Percentiles rank a stretch among this genome's conserved stretches.
phyloP scores from a whole-genome alignment of 2,797 vertebrate genomes.

The Pseudochirops cupreus region DNA sequence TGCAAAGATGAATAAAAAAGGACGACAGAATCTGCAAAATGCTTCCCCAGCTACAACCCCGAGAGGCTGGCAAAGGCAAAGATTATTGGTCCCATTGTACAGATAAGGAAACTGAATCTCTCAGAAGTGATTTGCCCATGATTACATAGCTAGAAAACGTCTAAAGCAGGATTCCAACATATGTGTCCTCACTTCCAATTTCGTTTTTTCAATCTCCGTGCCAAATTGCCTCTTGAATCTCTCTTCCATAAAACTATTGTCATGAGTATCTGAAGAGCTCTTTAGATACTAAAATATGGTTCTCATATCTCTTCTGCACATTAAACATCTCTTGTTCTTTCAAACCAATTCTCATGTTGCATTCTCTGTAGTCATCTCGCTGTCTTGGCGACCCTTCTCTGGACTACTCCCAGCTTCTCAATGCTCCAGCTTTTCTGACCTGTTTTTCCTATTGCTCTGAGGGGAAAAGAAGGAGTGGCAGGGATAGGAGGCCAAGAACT shows the following conservation, averaged over 20 bases:
- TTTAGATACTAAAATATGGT: neutral
- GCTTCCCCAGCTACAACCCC: neutral
- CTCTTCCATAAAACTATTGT: neutral
- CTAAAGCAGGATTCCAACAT: neutral
- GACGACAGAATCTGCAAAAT: neutral
- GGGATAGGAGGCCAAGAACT: neutral
- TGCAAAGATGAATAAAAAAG: neutral
- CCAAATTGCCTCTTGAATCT: neutral
- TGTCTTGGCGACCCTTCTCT: neutral
- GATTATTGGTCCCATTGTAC: neutral
- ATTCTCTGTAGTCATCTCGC: neutral
- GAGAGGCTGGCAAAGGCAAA: neutral
- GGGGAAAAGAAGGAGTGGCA: neutral
- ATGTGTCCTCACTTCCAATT: neutral
- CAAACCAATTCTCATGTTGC: neutral
- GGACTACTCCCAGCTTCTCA: neutral
- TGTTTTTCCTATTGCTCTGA: neutral
- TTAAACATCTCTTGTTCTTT: neutral
- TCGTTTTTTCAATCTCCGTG: neutral
- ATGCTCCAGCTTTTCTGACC: neutral
- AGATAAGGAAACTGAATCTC: neutral
- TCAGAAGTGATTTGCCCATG: neutral
- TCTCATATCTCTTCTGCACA: neutral
- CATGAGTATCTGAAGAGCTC: neutral
- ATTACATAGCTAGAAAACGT: neutral